Conservation (phyloP, 2,888 invertebrate genomes). For the Noctua pronuba region DNA sequence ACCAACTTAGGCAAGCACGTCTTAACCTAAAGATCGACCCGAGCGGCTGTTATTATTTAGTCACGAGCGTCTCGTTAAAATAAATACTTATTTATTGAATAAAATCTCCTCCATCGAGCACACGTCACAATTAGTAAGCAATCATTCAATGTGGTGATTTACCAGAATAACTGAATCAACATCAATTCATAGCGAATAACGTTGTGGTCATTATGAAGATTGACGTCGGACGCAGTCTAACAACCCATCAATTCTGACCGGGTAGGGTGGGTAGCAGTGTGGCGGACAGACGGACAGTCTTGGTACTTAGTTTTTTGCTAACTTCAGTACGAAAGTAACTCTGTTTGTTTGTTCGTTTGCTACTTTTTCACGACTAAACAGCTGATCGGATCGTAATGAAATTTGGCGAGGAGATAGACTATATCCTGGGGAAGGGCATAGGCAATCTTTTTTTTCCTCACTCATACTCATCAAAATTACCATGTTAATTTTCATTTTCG, state of each 20-base stretch:
- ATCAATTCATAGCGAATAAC: conserved; percentile 73
- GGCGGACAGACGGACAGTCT: conserved; percentile 34
- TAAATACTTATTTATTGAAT: conserved; percentile 10
- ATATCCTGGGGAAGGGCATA: too few species aligned
- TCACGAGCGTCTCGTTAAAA: too few species aligned
- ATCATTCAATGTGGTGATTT: conserved; percentile 65
- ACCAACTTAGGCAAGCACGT: too few species aligned
- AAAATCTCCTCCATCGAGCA: conserved; percentile 17
- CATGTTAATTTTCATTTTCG: not conserved
- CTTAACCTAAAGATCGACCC: too few species aligned
- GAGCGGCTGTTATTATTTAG: too few species aligned
- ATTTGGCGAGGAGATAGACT: too few species aligned
- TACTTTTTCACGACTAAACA: too few species aligned
- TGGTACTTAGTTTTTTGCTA: not conserved
- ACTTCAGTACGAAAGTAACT: too few species aligned
- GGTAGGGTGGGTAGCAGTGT: conserved; percentile 28
- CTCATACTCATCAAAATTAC: too few species aligned
- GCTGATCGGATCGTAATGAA: too few species aligned
- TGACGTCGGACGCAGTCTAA: conserved; percentile 75
- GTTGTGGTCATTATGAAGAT: conserved; percentile 79
- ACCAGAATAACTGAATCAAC: conserved; percentile 68
- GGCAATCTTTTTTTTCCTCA: too few species aligned
- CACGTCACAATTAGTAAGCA: conserved; percentile 56
- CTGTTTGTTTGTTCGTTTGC: too few species aligned
- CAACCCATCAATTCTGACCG: conserved; percentile 77